These are phyloP conservation scores for Scaeva pyrastri DNA, from an alignment of 2,888 invertebrate species.

Conservation along the genomic window DNA sequence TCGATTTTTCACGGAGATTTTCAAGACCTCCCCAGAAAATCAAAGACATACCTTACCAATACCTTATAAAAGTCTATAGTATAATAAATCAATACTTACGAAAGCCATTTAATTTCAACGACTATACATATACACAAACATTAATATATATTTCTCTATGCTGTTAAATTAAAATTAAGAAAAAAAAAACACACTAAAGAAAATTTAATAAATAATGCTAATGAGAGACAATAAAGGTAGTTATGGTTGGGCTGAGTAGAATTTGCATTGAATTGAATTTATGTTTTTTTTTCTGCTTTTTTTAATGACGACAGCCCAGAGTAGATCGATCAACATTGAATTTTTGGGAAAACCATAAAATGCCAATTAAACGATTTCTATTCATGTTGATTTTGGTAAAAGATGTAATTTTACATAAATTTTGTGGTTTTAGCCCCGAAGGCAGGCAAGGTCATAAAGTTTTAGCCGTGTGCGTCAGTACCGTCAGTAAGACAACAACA, in stretches of 20 bases:
- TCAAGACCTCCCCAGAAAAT: constrained; percentile 13
- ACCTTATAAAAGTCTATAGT: constrained; percentile 9
- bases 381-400: constrained; percentile 53
- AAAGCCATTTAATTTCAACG: constrained; percentile 4
- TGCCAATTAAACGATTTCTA: constrained; percentile 68
- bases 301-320: constrained; percentile 17
- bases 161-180: constrained; percentile 8
- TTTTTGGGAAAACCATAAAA: constrained; percentile 36
- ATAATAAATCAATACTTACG: constrained; percentile 41
- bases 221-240: constrained; percentile 24
- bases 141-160: constrained; percentile 23
- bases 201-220: constrained; percentile 58
- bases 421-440: constrained; percentile 35
- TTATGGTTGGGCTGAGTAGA: not conserved
- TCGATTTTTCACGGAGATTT: constrained; percentile 30
- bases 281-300: too few species aligned
- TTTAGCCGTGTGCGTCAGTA: not conserved
- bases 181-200: not conserved
- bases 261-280: constrained; percentile 54
- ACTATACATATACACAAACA: not conserved
- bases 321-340: constrained; percentile 10
- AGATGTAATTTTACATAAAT: constrained; percentile 65
- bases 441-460: not conserved
- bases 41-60: too few species aligned
- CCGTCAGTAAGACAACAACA: not conserved